These are phyloP conservation scores for Tonatia bakeri DNA, from an alignment of 2,113 vertebrate species.

Conservation along the genomic window DNA sequence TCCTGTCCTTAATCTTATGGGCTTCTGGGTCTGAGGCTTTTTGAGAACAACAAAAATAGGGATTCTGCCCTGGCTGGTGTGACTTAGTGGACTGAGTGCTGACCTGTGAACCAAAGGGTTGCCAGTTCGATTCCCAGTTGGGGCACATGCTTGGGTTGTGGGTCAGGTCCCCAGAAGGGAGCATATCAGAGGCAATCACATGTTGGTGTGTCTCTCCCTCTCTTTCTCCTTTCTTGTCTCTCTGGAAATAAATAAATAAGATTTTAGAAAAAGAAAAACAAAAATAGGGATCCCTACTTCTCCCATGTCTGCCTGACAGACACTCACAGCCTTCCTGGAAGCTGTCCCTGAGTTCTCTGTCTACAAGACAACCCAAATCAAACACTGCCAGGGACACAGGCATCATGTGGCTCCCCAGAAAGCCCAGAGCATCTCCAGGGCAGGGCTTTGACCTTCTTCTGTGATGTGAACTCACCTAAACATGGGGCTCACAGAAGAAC, in stretches of 20 bases:
- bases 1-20: neutral
- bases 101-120: too few species aligned
- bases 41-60: neutral
- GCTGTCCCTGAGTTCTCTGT: neutral
- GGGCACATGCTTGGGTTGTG: too few species aligned
- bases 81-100: too few species aligned
- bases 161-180: too few species aligned
- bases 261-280: neutral
- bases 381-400: neutral
- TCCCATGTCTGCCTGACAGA: neutral
- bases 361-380: neutral
- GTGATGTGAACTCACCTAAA: neutral
- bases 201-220: too few species aligned
- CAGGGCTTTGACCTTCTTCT: fast-evolving
- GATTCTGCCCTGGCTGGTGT: neutral
- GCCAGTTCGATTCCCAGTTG: too few species aligned
- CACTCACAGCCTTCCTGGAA: neutral
- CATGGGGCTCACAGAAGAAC: neutral
- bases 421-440: neutral
- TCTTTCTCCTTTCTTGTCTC: too few species aligned
- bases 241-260: too few species aligned
- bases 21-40: neutral
- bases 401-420: neutral
- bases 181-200: too few species aligned
- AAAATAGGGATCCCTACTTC: neutral